Base-by-base conservation (phyloP, 2,888 invertebrate genomes). In the Megaustenia siamemsis region DNA sequence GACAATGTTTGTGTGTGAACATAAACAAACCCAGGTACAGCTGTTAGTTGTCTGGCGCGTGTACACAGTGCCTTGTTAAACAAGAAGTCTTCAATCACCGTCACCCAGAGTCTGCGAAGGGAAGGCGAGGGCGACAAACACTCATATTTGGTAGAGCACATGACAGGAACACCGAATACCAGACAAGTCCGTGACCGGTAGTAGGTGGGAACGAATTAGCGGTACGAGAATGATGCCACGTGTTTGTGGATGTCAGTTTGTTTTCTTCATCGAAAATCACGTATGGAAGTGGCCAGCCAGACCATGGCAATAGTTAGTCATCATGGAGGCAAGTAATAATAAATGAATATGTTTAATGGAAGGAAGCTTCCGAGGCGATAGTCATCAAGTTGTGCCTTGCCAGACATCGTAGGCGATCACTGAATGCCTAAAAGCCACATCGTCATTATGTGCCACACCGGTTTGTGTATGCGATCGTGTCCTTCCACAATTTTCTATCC, bases 171-270 rank as follows among this genome's bases (percentile, higher is more conserved):
- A 4, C 18, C 6, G 73, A 49, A 32, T 32, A 18, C 32, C 32
- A 49, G 73, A 18, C 32, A 4, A 32, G 73, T 32, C 18, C 73
- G 73, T 73, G 73, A 73, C 73, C 15, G 73, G 1, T 45, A 73
- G 18, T 73, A 6, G 5, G 15, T 12, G 49, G 49, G 73, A 73
- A 28, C 18, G 73, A 73, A 24, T 73, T 73, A 73, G n/a, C 69
- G 32, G 28, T 4, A 5, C 4, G 24, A 35, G 43, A 24, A n/a
- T n/a, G n/a, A 28, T 63, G 28, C 28, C 28, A 10, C 28, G 8
- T 68, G 68, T 68, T 49, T 49, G 73, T 43, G 21, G 3, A n/a
- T 18, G 8, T 28, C 1, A 15, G 71, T 71, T 71, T 28, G 45
- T 71, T 43, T 28, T 71, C 32, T 32, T 0, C 43, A 45, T 73